Evolutionary conservation across 2,888 invertebrate genomes (phyloP).

Genomic region (Synanthedon tipuliformis): DNA sequence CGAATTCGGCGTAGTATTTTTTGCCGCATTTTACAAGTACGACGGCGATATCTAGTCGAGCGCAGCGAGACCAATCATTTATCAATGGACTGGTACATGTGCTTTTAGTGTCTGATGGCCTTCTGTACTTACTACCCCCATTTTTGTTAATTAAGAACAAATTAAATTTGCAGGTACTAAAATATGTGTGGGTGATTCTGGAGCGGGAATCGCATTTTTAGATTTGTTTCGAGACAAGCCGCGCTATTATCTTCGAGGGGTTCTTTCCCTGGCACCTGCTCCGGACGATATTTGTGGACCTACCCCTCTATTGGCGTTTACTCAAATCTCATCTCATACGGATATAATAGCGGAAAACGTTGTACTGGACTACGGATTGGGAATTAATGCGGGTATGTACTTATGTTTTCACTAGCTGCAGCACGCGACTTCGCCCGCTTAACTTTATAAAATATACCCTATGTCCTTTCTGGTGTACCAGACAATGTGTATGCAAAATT

Average conservation of each 20-base stretch:
- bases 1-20: no score
- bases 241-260: conserved; percentile 27
- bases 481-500: no score
- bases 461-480: no score
- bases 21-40: no score
- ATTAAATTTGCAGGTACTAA: conserved; percentile 11
- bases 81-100: neutral
- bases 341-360: conserved; percentile 11
- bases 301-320: conserved; percentile 17
- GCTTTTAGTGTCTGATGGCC: neutral
- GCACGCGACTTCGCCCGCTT: no score
- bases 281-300: conserved; percentile 16
- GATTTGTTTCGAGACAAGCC: neutral
- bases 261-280: conserved; percentile 24
- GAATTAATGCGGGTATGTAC: neutral
- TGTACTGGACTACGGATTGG: neutral
- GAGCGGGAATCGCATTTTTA: conserved; percentile 22
- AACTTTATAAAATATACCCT: no score
- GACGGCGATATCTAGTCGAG: no score
- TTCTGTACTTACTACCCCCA: no score
- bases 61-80: no score
- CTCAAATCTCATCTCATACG: conserved; percentile 15
- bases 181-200: conserved; percentile 28
- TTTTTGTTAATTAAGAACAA: no score
- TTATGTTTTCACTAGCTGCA: no score